Evolutionary conservation across 2,797 vertebrate genomes (phyloP).

Genomic region (Hafferia zeledoni): DNA sequence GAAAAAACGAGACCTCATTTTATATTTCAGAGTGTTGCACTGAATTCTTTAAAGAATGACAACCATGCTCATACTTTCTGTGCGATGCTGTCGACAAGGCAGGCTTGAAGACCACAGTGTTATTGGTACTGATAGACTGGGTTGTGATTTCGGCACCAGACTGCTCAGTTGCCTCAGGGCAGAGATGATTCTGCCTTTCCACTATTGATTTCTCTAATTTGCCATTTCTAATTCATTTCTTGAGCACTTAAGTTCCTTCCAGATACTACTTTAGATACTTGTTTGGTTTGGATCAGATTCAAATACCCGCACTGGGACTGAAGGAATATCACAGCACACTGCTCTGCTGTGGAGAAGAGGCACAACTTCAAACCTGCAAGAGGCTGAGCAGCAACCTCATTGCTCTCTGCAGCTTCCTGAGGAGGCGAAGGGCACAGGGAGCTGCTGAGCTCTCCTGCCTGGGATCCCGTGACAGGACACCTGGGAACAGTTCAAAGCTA

Average conservation of each 20-base stretch:
- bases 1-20: neutral
- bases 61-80: neutral
- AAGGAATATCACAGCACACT: neutral
- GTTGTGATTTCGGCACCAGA: neutral
- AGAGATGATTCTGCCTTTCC: neutral
- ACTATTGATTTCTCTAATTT: neutral
- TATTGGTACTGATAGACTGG: neutral
- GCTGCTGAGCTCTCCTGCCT: neutral
- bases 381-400: fast-evolving
- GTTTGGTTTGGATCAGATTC: neutral
- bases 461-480: neutral
- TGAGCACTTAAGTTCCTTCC: neutral
- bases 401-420: neutral
- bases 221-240: neutral
- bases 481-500: neutral
- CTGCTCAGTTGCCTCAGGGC: neutral
- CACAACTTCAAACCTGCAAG: neutral
- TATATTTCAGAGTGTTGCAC: neutral
- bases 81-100: neutral
- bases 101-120: neutral
- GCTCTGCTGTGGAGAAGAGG: fast-evolving
- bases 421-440: neutral
- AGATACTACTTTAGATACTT: neutral
- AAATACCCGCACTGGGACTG: neutral
- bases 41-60: neutral